A percentile compares a stretch with the other conserved stretches of the same genome.
phyloP scores from a whole-genome alignment of 2,888 invertebrate genomes.

The Drosophila macrothrix region DNA sequence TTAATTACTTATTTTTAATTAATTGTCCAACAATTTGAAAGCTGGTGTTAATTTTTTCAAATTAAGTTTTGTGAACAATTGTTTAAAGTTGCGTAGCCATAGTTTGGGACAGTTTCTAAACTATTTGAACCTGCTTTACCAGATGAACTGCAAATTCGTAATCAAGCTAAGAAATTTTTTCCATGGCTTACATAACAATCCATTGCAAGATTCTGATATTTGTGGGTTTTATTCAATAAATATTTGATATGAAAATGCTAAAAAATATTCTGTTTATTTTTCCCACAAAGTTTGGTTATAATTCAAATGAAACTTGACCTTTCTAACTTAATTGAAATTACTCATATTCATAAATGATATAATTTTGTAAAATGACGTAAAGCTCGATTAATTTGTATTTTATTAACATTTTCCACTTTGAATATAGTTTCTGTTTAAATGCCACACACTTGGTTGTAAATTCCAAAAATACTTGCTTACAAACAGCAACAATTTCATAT shows the following conservation, averaged over 20 bases:
- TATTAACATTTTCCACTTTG: constrained; percentile 5
- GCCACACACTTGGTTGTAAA: constrained; percentile 1
- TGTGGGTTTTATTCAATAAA: constrained; percentile 3
- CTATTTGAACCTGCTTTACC: constrained; percentile 38
- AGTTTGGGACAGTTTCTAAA: constrained; percentile 30
- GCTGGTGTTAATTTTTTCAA: constrained; percentile 2
- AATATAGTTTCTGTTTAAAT: constrained; percentile 2
- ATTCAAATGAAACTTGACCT: not conserved
- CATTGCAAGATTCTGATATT: not conserved
- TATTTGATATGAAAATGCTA: not conserved
- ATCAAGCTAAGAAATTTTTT: constrained; percentile 46
- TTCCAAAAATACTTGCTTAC: constrained; percentile 2
- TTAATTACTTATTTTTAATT: constrained; percentile 40
- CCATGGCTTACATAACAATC: constrained; percentile 11
- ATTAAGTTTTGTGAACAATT: constrained; percentile 5
- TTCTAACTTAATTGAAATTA: not conserved
- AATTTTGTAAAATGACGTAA: not conserved
- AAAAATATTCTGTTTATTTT: not conserved
- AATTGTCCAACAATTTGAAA: constrained; percentile 34
- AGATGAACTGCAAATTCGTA: constrained; percentile 26
- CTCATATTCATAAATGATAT: not conserved
- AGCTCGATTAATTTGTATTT: not conserved
- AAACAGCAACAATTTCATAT: constrained; percentile 16
- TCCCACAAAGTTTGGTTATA: not conserved
- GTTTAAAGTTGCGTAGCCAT: constrained; percentile 15